Percentiles rank a stretch among this genome's conserved stretches.
Evolutionary conservation across 2,113 vertebrate species (phyloP).

Genomic region (Numenius arquata): DNA sequence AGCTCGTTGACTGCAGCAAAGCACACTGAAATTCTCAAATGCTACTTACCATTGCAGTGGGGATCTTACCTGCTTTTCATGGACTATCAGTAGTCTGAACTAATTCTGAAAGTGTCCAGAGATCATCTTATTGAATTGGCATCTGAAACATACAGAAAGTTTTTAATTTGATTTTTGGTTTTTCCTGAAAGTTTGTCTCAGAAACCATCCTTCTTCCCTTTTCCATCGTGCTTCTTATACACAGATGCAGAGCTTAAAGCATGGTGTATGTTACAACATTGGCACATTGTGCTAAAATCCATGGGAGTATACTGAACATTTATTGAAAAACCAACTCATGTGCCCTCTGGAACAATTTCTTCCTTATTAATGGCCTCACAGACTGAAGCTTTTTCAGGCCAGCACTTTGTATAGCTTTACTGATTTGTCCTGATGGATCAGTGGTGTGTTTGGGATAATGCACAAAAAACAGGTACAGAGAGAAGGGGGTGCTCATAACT

Average conservation of each 20-base stretch:
- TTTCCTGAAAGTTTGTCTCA: background rate
- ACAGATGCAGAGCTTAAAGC: no score
- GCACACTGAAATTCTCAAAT: background rate
- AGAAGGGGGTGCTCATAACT: background rate
- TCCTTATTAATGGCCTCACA: background rate
- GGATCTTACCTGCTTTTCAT: background rate
- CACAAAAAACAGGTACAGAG: background rate
- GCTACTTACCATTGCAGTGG: background rate
- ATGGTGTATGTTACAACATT: background rate
- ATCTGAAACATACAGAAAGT: background rate
- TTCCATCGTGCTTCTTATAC: background rate
- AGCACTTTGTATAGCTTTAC: background rate
- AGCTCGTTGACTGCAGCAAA: background rate
- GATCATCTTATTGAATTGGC: background rate
- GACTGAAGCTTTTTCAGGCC: background rate
- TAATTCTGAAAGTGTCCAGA: background rate
- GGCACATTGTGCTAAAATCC: background rate
- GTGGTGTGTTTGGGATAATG: background rate
- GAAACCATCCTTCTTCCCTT: background rate
- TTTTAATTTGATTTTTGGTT: background rate
- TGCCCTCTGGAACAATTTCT: background rate
- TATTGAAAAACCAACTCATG: accelerated
- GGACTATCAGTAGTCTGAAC: background rate
- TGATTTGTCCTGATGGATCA: background rate
- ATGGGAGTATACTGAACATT: background rate